Evolutionary conservation across 2,888 invertebrate genomes (phyloP).

Genomic region (Papilio protenor): DNA sequence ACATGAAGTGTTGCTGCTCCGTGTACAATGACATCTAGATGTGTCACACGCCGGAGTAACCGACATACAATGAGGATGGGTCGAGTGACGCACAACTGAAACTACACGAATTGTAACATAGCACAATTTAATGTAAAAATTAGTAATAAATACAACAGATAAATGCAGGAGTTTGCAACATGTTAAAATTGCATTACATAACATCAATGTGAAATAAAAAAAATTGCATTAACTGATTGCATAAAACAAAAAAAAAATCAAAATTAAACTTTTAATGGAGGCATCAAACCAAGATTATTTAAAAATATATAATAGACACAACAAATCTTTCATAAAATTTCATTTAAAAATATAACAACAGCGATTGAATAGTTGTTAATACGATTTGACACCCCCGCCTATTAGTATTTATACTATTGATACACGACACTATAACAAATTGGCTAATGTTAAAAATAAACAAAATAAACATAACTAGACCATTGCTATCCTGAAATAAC

Average conservation of each 20-base stretch:
- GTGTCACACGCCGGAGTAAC: conserved; percentile 36
- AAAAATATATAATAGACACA: conserved; percentile 80
- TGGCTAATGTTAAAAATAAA: conserved; percentile 81
- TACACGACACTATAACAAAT: conserved; percentile 84
- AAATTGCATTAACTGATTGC: conserved; percentile 84
- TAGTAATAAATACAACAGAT: conserved; percentile 88
- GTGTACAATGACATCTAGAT: conserved; percentile 40
- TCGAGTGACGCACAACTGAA: conserved; percentile 78
- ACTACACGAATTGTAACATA: conserved; percentile 86
- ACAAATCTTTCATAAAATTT: conserved; percentile 82
- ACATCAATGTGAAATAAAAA: conserved; percentile 84
- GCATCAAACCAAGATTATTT: conserved; percentile 83
- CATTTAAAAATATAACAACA: conserved; percentile 81
- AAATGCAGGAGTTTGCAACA: conserved; percentile 87
- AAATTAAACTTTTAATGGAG: conserved; percentile 82
- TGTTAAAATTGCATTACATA: conserved; percentile 85
- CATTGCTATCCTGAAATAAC: conserved; percentile 83
- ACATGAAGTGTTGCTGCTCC: conserved; percentile 42
- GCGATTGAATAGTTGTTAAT: conserved; percentile 69
- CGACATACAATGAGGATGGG: conserved; percentile 65
- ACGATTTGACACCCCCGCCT: conserved; percentile 84
- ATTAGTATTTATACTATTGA: conserved; percentile 82
- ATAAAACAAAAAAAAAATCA: conserved; percentile 84
- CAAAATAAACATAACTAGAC: conserved; percentile 83
- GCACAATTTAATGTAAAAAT: conserved; percentile 90